Base-by-base conservation (phyloP, 92 coral and sea anemone species). In the Epizoanthus illoricatus region DNA sequence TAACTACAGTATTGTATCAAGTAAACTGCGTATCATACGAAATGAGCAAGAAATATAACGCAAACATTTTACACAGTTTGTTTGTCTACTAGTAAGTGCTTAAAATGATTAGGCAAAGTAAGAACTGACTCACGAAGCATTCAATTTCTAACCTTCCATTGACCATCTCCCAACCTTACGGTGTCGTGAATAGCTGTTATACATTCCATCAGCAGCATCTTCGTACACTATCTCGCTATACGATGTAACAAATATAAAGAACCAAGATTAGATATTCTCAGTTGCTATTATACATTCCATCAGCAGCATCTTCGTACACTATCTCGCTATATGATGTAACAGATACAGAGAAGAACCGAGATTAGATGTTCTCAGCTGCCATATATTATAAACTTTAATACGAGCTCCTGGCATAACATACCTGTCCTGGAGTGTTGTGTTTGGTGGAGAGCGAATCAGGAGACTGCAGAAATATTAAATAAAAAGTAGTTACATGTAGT, bases 211-310 rank as follows among this genome's bases (percentile, higher is more conserved):
- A 17, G 87, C 85, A 6, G 90, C 86, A 65, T 90, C 94, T 58
- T 90, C 97, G 62, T 85, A 92, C 52, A 92, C 85, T 21, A 92
- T 84, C 56, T 86, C 92, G 62, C 94, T 92, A 75, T 9, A 69
- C 13, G 33, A 5, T n/a, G 66, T 33, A 36, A 79, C 28, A 79
- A 8, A 42, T 33, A 64, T 39, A 7, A 16, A 56, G 2, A 49
- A 45, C 45, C 52, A 4, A 36, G 69, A n/a, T 24, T 24, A 63
- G 68, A n/a, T 24, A n/a, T 45, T 45, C 49, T 4, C 36, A 49
- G 8, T 49, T 49, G 55, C 55, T 49, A 49, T 49, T 49, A 49
- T 49, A 49, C 55, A 49, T 49, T 63, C 33, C 33, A 24, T n/a
- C 33, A n/a, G 33, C 20, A 63, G 33, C 68, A 63, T 63, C 94